phyloP scores from a whole-genome alignment of 2,888 invertebrate genomes.

The Andrena marginata region DNA sequence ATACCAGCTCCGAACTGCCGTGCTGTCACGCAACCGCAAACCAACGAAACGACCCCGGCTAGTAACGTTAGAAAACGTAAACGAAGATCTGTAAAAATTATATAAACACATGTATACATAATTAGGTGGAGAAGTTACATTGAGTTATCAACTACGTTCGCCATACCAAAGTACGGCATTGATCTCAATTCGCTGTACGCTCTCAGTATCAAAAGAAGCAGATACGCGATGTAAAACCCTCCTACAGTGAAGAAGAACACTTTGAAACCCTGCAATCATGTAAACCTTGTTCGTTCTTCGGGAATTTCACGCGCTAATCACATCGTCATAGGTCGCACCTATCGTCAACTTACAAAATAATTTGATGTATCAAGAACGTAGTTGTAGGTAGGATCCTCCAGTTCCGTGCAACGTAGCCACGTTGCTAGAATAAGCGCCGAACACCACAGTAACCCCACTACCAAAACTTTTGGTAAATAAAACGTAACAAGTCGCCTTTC shows the following conservation, averaged over 20 bases:
- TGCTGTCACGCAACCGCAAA: slow-evolving; percentile 91
- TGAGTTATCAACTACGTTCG: background rate
- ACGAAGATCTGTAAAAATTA: slow-evolving; percentile 90
- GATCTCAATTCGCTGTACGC: slow-evolving; percentile 97
- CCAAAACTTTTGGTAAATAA: slow-evolving; percentile 95
- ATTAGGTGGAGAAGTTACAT: background rate
- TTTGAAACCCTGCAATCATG: slow-evolving; percentile 91
- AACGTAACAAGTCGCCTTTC: slow-evolving; percentile 94
- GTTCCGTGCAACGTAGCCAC: slow-evolving; percentile 96
- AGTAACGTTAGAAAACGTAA: slow-evolving; percentile 95
- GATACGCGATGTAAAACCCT: slow-evolving; percentile 93
- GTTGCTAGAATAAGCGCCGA: slow-evolving; percentile 94
- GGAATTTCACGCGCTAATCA: background rate
- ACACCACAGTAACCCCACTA: slow-evolving; percentile 95
- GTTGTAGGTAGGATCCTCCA: slow-evolving; percentile 96
- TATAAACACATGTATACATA: background rate
- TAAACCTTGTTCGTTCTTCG: background rate
- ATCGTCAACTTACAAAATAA: slow-evolving; percentile 89
- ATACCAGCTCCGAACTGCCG: slow-evolving; percentile 95
- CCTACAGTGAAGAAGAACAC: slow-evolving; percentile 95
- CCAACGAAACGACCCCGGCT: slow-evolving; percentile 92
- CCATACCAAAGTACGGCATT: slow-evolving; percentile 98
- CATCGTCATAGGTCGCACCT: background rate
- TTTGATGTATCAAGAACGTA: slow-evolving; percentile 93
- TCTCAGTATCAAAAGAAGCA: slow-evolving; percentile 92